Conservation (phyloP, 1,140 invertebrate genomes). For the Latrodectus geometricus region DNA sequence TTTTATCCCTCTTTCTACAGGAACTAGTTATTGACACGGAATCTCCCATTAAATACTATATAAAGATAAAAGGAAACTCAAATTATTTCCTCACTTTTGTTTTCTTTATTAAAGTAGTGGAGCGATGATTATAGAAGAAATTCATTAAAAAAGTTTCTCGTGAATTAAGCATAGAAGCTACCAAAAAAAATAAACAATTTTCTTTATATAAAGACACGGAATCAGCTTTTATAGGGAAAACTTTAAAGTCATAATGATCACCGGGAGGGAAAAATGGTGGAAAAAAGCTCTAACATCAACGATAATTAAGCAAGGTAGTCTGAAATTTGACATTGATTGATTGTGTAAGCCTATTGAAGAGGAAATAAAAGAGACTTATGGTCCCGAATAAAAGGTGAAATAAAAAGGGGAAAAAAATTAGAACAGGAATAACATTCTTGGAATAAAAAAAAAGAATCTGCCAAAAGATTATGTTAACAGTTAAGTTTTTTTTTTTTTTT, state of each 20-base stretch:
- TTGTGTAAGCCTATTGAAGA: constrained; percentile 38
- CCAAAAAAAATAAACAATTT: constrained; percentile 17
- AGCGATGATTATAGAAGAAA: not conserved
- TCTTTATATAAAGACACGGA: not conserved
- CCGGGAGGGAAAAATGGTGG: not conserved
- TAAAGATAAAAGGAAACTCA: not conserved
- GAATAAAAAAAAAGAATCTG: too few species aligned
- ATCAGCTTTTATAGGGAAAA: constrained; percentile 44
- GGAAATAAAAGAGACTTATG: constrained; percentile 16
- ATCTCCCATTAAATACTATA: too few species aligned
- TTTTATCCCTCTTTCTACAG: not conserved
- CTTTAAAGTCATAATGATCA: constrained; percentile 49
- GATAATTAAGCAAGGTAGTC: constrained; percentile 50
- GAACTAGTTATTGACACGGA: not conserved
- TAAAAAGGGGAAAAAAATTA: not conserved
- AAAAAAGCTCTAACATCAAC: constrained; percentile 30
- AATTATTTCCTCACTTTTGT: not conserved
- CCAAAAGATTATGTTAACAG: too few species aligned
- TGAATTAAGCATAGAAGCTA: not conserved
- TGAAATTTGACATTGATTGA: constrained; percentile 57
- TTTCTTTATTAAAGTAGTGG: not conserved
- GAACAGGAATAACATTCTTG: not conserved
- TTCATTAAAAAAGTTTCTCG: not conserved
- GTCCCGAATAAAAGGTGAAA: not conserved
- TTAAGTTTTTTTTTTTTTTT: too few species aligned